Percentiles rank a stretch among this genome's conserved stretches.
phyloP scores from a whole-genome alignment of 2,113 vertebrate species.

The Vicugna pacos region DNA sequence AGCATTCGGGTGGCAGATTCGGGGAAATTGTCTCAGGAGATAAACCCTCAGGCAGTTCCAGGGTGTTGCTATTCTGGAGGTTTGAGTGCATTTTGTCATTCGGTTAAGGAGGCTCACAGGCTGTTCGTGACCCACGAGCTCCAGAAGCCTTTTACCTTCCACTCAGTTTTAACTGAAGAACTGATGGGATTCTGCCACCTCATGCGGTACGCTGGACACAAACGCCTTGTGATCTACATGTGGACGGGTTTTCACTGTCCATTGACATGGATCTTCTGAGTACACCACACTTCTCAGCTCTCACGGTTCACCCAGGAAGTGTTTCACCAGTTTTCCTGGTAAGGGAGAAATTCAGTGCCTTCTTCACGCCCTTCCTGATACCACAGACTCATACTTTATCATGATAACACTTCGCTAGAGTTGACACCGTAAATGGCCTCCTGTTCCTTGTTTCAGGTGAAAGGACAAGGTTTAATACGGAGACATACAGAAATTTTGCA shows the following conservation, averaged over 20 bases:
- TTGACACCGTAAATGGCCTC: not conserved
- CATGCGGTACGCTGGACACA: constrained; percentile 30
- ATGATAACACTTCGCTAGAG: not conserved
- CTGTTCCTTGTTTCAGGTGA: constrained; percentile 1
- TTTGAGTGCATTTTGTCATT: constrained; percentile 50
- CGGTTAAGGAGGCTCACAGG: not conserved
- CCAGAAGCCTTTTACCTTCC: constrained; percentile 45
- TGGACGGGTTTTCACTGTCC: not conserved
- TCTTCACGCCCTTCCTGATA: not conserved
- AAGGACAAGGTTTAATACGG: not conserved
- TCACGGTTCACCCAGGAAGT: not conserved
- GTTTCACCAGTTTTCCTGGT: not conserved
- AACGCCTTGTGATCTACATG: constrained; percentile 57
- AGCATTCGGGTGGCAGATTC: not conserved
- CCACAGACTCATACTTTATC: not conserved
- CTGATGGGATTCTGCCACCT: constrained; percentile 58
- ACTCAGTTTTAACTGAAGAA: constrained; percentile 65
- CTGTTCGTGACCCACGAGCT: constrained; percentile 35
- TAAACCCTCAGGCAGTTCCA: constrained; percentile 53
- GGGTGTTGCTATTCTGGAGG: not conserved
- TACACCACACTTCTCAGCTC: not conserved
- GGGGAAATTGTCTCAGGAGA: constrained; percentile 52
- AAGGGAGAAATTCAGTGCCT: not conserved
- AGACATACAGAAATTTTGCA: not conserved
- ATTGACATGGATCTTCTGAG: constrained; percentile 25